Percentiles rank a stretch among this genome's conserved stretches.
These are phyloP conservation scores for Tangara arthus DNA, from an alignment of 2,797 vertebrate species.

Conservation along the genomic window DNA sequence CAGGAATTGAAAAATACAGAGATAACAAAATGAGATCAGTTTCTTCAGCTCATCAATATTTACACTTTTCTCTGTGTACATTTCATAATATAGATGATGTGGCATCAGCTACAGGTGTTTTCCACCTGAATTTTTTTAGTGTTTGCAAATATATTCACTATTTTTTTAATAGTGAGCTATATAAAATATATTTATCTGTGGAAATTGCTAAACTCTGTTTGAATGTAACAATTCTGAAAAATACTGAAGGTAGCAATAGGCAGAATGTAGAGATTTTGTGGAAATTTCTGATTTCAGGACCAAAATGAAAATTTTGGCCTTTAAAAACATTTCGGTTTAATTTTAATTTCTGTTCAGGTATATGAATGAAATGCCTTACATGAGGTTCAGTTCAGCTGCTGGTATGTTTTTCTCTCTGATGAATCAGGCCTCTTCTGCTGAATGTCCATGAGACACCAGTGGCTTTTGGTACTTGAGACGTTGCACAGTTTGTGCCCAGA, in stretches of 20 bases:
- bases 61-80: not conserved
- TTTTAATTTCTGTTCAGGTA: not conserved
- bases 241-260: not conserved
- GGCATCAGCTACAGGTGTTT: not conserved
- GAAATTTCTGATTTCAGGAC: not conserved
- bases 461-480: not conserved
- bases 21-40: not conserved
- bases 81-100: not conserved
- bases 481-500: not conserved
- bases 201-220: not conserved
- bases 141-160: not conserved
- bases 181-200: not conserved
- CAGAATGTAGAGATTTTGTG: not conserved
- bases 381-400: not conserved
- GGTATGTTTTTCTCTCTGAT: not conserved
- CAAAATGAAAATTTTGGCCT: not conserved
- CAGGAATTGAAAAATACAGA: not conserved
- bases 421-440: not conserved
- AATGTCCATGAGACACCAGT: not conserved
- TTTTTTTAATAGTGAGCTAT: not conserved
- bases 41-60: not conserved
- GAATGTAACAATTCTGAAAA: not conserved
- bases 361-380: not conserved
- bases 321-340: not conserved
- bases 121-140: not conserved